Evolutionary conservation across 2,888 invertebrate genomes (phyloP).

Genomic region (Hydroisotoma schaefferi): DNA sequence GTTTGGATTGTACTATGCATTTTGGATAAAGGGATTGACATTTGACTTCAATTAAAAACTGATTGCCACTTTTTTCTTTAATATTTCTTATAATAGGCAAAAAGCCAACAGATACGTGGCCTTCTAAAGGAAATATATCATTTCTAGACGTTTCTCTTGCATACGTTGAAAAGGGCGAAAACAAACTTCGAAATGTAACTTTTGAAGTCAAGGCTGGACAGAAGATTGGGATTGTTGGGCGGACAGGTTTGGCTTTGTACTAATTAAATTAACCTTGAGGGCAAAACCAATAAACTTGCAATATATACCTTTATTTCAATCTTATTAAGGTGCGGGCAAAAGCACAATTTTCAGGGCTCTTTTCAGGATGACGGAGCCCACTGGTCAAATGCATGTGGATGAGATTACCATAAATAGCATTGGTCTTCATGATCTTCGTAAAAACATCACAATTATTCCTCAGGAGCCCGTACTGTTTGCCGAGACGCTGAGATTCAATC

Average conservation of each 20-base stretch:
- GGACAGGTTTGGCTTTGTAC: constrained; percentile 51
- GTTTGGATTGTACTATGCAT: too few relatives aligned
- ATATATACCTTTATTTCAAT: too few relatives aligned
- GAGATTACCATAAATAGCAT: constrained; percentile 55
- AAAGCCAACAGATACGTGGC: constrained; percentile 57
- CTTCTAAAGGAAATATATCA: constrained; percentile 54
- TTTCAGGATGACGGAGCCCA: background rate
- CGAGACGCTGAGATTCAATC: constrained; percentile 54
- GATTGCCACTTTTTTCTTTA: too few relatives aligned
- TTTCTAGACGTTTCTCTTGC: constrained; percentile 56
- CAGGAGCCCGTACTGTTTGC: constrained; percentile 63
- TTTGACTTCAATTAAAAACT: too few relatives aligned
- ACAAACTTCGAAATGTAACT: constrained; percentile 57
- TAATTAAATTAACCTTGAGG: too few relatives aligned
- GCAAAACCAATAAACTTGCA: too few relatives aligned
- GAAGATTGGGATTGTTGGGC: constrained; percentile 56
- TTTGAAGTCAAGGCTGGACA: constrained; percentile 58
- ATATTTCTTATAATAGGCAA: too few relatives aligned
- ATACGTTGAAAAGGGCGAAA: constrained; percentile 54
- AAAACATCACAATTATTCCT: constrained; percentile 57
- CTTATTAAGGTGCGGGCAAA: constrained; percentile 10
- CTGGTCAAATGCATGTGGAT: constrained; percentile 52
- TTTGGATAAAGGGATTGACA: too few relatives aligned
- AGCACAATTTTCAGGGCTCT: background rate
- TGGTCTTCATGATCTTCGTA: constrained; percentile 56